Percentiles rank a stretch among this genome's conserved stretches.
phyloP scores from a whole-genome alignment of 64 coral and sea anemone species.

The Stichodactyla mertensii region DNA sequence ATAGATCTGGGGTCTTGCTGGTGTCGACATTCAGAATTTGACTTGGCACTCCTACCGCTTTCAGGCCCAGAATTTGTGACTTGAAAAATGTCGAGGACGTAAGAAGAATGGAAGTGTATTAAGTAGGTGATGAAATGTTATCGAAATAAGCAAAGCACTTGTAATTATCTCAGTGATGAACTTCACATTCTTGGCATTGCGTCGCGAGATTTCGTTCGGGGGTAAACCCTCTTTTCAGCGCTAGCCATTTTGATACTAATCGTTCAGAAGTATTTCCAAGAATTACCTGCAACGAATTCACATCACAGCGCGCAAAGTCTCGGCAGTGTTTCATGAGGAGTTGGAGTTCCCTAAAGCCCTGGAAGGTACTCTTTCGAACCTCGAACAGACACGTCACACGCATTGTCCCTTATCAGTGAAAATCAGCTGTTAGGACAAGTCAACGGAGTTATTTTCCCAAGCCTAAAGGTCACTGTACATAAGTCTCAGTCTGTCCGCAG shows the following conservation, averaged over 20 bases:
- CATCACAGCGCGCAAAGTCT: not conserved
- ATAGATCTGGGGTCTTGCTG: not conserved
- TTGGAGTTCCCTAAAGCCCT: not conserved
- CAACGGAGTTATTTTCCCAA: constrained; percentile 30
- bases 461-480: not conserved
- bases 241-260: not conserved
- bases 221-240: not conserved
- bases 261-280: not conserved
- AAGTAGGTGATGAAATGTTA: constrained; percentile 9
- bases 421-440: constrained; percentile 4
- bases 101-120: not conserved
- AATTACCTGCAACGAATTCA: not conserved
- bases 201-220: not conserved
- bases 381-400: not conserved
- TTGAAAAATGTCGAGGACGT: constrained; percentile 12
- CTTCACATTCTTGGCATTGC: not conserved
- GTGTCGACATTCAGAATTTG: constrained; percentile 17
- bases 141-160: constrained; percentile 1
- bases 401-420: constrained; percentile 19
- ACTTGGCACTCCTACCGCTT: constrained; percentile 7
- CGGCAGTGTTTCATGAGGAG: not conserved
- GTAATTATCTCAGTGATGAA: constrained; percentile 6
- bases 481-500: not conserved
- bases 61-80: not conserved
- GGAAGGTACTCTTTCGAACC: not conserved